These are phyloP conservation scores for Amphiprion ocellaris DNA, from an alignment of 2,113 vertebrate species.

Conservation along the genomic window DNA sequence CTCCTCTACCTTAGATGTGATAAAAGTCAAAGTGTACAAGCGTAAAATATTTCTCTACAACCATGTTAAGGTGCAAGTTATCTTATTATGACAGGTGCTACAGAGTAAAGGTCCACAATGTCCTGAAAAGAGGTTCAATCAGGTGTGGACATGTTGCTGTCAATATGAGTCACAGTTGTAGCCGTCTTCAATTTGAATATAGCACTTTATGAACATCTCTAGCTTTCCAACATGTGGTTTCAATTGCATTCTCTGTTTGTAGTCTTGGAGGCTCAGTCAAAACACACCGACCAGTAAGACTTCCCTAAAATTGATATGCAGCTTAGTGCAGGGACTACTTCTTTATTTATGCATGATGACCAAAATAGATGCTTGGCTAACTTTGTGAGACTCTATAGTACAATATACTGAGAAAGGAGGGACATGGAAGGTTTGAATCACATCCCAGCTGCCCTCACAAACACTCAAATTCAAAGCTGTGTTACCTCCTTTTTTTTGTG, in stretches of 20 bases:
- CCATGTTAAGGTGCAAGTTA: too few relatives aligned
- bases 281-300: constrained; percentile 25
- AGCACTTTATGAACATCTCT: not conserved
- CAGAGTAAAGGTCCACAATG: too few relatives aligned
- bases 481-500: constrained; percentile 19
- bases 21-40: too few relatives aligned
- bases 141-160: too few relatives aligned
- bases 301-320: constrained; percentile 33
- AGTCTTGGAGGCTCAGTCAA: not conserved
- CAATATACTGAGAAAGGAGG: constrained; percentile 4
- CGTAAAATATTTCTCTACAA: too few relatives aligned
- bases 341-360: constrained; percentile 57
- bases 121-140: too few relatives aligned
- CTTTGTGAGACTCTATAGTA: constrained; percentile 10
- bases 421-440: constrained; percentile 34
- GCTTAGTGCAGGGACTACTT: constrained; percentile 7
- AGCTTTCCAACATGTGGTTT: not conserved
- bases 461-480: constrained; percentile 31
- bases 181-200: not conserved
- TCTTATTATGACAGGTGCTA: too few relatives aligned
- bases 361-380: constrained; percentile 43
- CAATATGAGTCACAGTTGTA: not conserved
- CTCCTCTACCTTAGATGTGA: not conserved
- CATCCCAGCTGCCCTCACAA: constrained; percentile 6
- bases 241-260: not conserved